These are phyloP conservation scores for Melanostigma gelatinosum DNA, from an alignment of 2,113 vertebrate species.

Conservation along the genomic window DNA sequence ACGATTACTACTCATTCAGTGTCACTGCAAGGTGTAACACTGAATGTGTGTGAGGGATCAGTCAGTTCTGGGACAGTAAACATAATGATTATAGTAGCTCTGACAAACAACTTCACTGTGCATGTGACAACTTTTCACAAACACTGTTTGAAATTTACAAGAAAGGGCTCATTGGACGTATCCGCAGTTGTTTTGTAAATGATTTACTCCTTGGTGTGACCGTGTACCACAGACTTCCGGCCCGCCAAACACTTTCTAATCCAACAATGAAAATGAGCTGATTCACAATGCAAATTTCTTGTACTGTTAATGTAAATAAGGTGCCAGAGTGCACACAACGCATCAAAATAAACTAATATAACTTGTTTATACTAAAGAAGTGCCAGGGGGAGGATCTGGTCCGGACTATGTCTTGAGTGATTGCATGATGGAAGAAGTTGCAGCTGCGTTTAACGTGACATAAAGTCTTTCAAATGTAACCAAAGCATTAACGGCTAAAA, in stretches of 20 bases:
- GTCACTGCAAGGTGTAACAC: not conserved
- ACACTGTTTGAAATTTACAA: not conserved
- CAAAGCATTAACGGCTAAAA: not conserved
- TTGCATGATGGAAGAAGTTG: not conserved
- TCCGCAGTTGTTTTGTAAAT: conserved; percentile 22
- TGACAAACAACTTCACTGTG: conserved; percentile 7
- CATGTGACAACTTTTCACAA: conserved; percentile 4
- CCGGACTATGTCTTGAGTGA: not conserved
- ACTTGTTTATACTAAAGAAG: not conserved
- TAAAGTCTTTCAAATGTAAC: not conserved
- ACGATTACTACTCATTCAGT: not conserved
- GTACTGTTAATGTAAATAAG: no score
- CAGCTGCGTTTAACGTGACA: not conserved
- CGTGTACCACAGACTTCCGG: not conserved
- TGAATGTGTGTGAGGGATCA: not conserved
- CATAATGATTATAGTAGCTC: conserved; percentile 7
- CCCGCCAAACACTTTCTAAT: not conserved
- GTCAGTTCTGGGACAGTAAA: not conserved
- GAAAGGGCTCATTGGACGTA: conserved; percentile 4
- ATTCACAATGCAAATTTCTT: no score
- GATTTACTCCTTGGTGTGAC: conserved; percentile 32
- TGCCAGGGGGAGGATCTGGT: not conserved
- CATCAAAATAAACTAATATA: not conserved
- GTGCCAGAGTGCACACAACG: not conserved
- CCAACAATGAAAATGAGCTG: not conserved